A percentile compares a stretch with the other conserved stretches of the same genome.
phyloP scores from a whole-genome alignment of 2,113 vertebrate species.

The Rhinopomastus cyanomelas region DNA sequence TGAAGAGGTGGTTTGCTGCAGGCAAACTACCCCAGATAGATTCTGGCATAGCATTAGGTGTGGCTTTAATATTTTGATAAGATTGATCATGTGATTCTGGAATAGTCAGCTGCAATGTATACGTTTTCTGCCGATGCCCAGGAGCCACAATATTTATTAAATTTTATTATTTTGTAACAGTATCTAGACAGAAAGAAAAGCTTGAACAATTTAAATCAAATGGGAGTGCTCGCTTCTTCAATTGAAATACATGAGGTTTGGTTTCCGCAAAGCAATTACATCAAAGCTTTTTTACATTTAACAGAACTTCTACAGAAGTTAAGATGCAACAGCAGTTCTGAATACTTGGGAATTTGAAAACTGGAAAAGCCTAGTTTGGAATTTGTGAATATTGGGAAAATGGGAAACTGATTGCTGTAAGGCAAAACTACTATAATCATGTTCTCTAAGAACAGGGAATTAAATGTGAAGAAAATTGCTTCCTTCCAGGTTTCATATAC shows the following conservation, averaged over 20 bases:
- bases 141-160: background rate
- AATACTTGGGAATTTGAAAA: background rate
- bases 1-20: background rate
- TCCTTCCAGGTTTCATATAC: background rate
- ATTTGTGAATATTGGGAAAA: background rate
- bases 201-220: background rate
- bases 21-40: background rate
- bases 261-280: too few species aligned
- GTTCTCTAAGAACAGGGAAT: background rate
- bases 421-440: background rate
- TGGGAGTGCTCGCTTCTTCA: accelerated
- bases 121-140: background rate
- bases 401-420: background rate
- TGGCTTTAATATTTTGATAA: background rate
- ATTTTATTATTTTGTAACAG: background rate
- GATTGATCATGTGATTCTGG: accelerated
- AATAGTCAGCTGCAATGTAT: background rate
- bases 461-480: background rate
- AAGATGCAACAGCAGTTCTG: background rate
- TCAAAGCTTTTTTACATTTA: background rate
- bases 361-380: background rate
- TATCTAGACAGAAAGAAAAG: background rate
- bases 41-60: background rate
- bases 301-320: background rate
- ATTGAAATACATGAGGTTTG: background rate